These are phyloP conservation scores for Andrena bucephala DNA, from an alignment of 2,888 invertebrate genomes.

Conservation along the genomic window DNA sequence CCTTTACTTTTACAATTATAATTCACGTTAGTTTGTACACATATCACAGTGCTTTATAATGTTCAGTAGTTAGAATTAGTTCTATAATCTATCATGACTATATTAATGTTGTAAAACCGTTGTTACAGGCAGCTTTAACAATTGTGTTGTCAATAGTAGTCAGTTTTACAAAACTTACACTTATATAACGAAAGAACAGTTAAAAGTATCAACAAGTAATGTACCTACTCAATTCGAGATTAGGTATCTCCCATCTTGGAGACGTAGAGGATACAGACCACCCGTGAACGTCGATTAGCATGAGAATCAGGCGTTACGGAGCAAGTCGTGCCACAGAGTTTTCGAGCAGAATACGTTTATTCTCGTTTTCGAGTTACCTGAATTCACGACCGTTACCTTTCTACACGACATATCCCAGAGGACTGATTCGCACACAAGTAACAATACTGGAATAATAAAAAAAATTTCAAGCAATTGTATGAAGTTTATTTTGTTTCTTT, in stretches of 20 bases:
- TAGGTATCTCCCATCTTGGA: slow-evolving; percentile 55
- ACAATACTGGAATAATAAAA: slow-evolving; percentile 5
- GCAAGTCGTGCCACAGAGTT: slow-evolving; percentile 44
- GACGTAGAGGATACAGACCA: slow-evolving; percentile 70
- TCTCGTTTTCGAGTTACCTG: slow-evolving; percentile 69
- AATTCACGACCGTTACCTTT: slow-evolving; percentile 30
- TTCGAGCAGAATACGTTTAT: slow-evolving; percentile 49
- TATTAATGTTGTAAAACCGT: too few species aligned
- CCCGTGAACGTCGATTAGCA: slow-evolving; percentile 76
- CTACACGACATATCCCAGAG: slow-evolving; percentile 8
- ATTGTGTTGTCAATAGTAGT: neutral
- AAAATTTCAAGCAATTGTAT: neutral
- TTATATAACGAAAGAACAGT: neutral
- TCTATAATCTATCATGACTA: too few species aligned
- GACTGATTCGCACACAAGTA: neutral
- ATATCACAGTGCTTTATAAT: too few species aligned
- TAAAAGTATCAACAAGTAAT: slow-evolving; percentile 6
- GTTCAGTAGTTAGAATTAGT: too few species aligned
- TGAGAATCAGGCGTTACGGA: slow-evolving; percentile 68
- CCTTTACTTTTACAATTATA: too few species aligned
- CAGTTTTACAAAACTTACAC: slow-evolving; percentile 1
- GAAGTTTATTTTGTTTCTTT: too few species aligned
- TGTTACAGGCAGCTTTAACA: too few species aligned
- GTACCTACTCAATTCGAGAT: slow-evolving; percentile 32
- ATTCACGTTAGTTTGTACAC: too few species aligned